Evolutionary conservation across 2,797 vertebrate species (phyloP).

Genomic region (Brachyrhaphis roseni): DNA sequence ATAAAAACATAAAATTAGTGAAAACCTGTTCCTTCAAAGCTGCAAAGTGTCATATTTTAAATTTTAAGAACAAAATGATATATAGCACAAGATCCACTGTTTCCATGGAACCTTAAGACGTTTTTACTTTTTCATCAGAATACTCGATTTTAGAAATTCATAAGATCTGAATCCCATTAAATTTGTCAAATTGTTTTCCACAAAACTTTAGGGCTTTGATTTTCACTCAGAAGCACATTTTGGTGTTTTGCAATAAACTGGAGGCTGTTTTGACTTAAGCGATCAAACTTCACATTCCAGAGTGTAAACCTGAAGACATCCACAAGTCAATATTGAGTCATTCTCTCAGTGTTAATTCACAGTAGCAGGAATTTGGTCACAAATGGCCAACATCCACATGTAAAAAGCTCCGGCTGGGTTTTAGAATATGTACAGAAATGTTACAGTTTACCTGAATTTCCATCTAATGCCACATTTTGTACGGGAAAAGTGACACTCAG

Average conservation of each 20-base stretch:
- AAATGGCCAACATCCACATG: neutral
- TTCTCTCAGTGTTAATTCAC: neutral
- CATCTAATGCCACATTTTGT: neutral
- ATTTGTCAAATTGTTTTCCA: neutral
- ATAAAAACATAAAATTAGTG: neutral
- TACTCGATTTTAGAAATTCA: neutral
- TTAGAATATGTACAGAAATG: neutral
- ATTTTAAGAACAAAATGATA: neutral
- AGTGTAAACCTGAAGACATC: neutral
- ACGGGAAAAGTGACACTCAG: neutral
- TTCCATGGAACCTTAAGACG: neutral
- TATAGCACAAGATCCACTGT: neutral
- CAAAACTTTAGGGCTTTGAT: neutral
- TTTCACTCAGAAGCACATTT: neutral
- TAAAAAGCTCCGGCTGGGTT: neutral
- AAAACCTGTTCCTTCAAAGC: neutral
- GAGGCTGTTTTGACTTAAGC: neutral
- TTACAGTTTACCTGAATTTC: neutral
- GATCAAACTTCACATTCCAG: neutral
- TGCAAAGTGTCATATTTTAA: neutral
- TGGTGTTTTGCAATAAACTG: neutral
- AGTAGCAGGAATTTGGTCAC: neutral
- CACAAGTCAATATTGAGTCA: neutral
- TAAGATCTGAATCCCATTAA: neutral
- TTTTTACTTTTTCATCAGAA: neutral